phyloP scores from a whole-genome alignment of 2,888 invertebrate species.

The Halictus ligatus region DNA sequence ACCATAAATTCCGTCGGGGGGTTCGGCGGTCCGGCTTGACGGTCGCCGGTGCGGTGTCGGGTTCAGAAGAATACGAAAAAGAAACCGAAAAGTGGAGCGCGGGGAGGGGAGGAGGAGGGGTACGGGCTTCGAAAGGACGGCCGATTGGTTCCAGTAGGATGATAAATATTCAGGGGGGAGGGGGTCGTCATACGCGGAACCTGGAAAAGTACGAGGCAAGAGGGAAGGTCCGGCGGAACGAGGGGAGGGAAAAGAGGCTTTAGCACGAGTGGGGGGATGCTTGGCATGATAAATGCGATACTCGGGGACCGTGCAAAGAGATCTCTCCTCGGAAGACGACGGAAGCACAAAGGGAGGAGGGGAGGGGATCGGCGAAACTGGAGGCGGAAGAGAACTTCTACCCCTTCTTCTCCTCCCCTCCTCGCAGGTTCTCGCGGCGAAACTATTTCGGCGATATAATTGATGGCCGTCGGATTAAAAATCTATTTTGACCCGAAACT shows the following conservation, averaged over 20 bases:
- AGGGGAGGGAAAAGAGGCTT: conserved; percentile 42
- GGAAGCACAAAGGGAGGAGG: conserved; percentile 42
- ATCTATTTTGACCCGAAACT: conserved; percentile 70
- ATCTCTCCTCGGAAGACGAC: conserved; percentile 42
- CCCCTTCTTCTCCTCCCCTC: not conserved
- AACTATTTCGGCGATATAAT: conserved; percentile 63
- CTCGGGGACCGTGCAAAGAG: conserved; percentile 54
- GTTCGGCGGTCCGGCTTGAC: not conserved
- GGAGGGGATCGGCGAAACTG: conserved; percentile 16
- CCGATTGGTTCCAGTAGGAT: conserved; percentile 53
- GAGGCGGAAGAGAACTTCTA: not conserved
- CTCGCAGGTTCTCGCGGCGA: not conserved
- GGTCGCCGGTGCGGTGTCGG: conserved; percentile 7
- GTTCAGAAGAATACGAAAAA: not conserved
- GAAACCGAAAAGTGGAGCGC: not conserved
- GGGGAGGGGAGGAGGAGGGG: not conserved
- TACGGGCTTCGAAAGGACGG: conserved; percentile 4
- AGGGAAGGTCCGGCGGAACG: conserved; percentile 29
- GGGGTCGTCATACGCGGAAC: conserved; percentile 61
- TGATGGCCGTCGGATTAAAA: conserved; percentile 72
- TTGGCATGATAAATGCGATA: conserved; percentile 69
- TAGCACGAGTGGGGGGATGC: conserved; percentile 55
- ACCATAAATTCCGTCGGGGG: conserved; percentile 39
- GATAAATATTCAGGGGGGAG: conserved; percentile 64
- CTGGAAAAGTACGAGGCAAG: conserved; percentile 33